Percentiles rank a stretch among this genome's conserved stretches.
phyloP scores from a whole-genome alignment of 2,888 invertebrate species.

The Chaetoderma sp. region DNA sequence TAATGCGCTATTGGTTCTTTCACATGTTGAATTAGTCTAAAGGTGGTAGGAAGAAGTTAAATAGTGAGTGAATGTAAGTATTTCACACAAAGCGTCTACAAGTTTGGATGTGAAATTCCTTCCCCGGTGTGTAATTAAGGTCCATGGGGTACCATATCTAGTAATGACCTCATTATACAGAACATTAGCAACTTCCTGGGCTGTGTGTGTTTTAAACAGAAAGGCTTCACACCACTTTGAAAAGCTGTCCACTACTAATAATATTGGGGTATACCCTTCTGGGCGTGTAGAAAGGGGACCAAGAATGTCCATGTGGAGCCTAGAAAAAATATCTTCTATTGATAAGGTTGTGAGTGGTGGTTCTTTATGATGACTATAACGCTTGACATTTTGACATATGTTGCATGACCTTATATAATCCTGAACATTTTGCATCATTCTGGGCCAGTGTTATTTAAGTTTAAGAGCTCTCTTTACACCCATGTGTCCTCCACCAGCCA shows the following conservation, averaged over 20 bases:
- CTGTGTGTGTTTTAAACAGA: conserved; percentile 31
- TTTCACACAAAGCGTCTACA: no score
- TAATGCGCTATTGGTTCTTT: no score
- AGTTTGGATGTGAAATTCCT: conserved; percentile 38
- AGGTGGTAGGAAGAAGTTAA: no score
- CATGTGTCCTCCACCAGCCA: conserved; percentile 25
- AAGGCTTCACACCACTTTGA: conserved; percentile 36
- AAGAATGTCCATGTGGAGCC: conserved; percentile 35
- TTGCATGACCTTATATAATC: conserved; percentile 25
- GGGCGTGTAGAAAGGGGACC: conserved; percentile 12
- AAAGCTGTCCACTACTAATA: conserved; percentile 37
- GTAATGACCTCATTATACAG: conserved; percentile 33
- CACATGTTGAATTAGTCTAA: no score
- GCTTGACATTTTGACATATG: conserved; percentile 27
- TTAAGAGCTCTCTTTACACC: conserved; percentile 28
- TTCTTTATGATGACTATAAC: conserved; percentile 18
- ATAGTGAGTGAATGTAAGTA: no score
- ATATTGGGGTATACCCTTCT: conserved; percentile 15
- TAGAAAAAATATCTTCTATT: conserved; percentile 14
- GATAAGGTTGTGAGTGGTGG: conserved; percentile 23
- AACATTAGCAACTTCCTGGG: no score
- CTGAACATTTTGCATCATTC: conserved; percentile 32
- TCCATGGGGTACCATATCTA: conserved; percentile 35
- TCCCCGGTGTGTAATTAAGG: conserved; percentile 32
- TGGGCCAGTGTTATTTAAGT: conserved; percentile 36